phyloP scores from a whole-genome alignment of 1,140 invertebrate species.

The Musca domestica region DNA sequence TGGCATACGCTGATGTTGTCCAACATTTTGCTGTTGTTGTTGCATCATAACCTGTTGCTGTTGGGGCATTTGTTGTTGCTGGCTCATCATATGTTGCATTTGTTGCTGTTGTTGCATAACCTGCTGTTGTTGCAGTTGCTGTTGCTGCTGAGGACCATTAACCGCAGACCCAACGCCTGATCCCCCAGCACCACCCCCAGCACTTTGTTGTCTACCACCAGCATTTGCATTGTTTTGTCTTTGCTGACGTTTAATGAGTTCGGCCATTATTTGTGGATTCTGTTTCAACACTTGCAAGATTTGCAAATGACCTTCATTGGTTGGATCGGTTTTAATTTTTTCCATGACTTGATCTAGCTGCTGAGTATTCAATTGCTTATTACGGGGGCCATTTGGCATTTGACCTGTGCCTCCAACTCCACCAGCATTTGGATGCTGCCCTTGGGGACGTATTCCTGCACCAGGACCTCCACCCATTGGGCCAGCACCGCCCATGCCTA shows the following conservation, averaged over 20 bases:
- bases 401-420: conserved; percentile 53
- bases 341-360: conserved; percentile 87
- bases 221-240: conserved; percentile 50
- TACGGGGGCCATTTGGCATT: conserved; percentile 33
- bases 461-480: conserved; percentile 33
- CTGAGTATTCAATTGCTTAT: conserved; percentile 64
- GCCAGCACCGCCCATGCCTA: conserved; percentile 38
- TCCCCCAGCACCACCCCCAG: conserved; percentile 36
- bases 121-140: conserved; percentile 28
- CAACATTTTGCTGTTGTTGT: conserved; percentile 40
- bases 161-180: conserved; percentile 43
- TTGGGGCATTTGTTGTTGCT: conserved; percentile 58
- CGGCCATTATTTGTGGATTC: conserved; percentile 94
- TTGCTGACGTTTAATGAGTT: conserved; percentile 85
- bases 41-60: conserved; percentile 44
- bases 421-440: conserved; percentile 56
- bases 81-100: conserved; percentile 57
- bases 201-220: conserved; percentile 28
- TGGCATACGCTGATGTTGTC: conserved; percentile 47
- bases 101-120: conserved; percentile 56
- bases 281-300: conserved; percentile 90
- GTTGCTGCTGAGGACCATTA: conserved; percentile 44
- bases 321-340: conserved; percentile 80
- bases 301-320: conserved; percentile 87
- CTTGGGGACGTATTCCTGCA: conserved; percentile 49